Evolutionary conservation across 1,140 invertebrate genomes (phyloP).

Genomic region (Battus philenor): DNA sequence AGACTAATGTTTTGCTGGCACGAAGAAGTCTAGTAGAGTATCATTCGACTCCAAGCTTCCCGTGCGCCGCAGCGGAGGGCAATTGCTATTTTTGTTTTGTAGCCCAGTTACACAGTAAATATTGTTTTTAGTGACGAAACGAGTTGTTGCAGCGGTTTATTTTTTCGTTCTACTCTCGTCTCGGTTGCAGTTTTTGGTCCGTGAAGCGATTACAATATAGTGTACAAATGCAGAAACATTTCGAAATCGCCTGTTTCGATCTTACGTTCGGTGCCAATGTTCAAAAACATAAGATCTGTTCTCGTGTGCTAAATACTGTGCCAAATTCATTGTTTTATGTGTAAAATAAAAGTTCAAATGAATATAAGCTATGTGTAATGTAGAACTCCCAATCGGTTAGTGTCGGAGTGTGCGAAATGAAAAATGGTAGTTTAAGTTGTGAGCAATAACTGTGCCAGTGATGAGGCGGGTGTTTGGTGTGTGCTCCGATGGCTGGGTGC

Average conservation of each 20-base stretch:
- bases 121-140: conserved; percentile 66
- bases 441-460: conserved; percentile 27
- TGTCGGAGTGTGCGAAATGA: too few species aligned
- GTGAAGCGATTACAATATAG: conserved; percentile 35
- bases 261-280: conserved; percentile 25
- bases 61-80: conserved; percentile 20
- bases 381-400: too few species aligned
- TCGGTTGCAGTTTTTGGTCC: conserved; percentile 26
- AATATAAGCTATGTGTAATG: too few species aligned
- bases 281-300: conserved; percentile 22
- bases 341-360: not conserved
- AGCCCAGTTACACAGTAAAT: conserved; percentile 60
- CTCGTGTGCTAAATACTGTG: conserved; percentile 32
- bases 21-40: conserved; percentile 23
- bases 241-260: conserved; percentile 26
- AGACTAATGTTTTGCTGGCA: conserved; percentile 23
- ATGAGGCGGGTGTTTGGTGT: conserved; percentile 67
- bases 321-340: conserved; percentile 25
- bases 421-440: conserved; percentile 30
- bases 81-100: conserved; percentile 66
- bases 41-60: conserved; percentile 20
- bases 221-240: conserved; percentile 32
- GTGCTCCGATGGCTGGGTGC: conserved; percentile 61
- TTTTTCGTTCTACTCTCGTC: conserved; percentile 27
- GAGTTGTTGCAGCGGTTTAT: conserved; percentile 36